phyloP scores from a whole-genome alignment of 1,140 invertebrate genomes.

The Sitodiplosis mosellana region DNA sequence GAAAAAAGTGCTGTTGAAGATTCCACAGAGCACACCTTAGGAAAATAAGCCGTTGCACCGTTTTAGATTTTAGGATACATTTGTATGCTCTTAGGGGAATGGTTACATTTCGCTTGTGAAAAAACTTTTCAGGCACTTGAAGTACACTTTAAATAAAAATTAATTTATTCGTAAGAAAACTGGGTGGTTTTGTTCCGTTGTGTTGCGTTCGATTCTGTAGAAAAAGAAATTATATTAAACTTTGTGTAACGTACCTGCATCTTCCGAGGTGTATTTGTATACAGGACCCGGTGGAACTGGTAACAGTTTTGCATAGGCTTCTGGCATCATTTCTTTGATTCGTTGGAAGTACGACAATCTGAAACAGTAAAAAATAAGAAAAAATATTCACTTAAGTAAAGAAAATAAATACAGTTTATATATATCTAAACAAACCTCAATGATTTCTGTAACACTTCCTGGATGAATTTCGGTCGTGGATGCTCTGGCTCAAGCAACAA shows the following conservation, averaged over 20 bases:
- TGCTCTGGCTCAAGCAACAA: constrained; percentile 71
- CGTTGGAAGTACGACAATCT: constrained; percentile 91
- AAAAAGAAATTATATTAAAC: neutral
- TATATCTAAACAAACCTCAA: constrained; percentile 41
- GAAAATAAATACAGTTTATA: neutral
- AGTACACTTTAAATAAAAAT: too few species aligned
- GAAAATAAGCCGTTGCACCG: too few species aligned
- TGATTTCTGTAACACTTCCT: constrained; percentile 79
- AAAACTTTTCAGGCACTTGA: too few species aligned
- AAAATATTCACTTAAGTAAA: neutral
- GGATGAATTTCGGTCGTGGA: constrained; percentile 89
- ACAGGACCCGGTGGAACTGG: constrained; percentile 59
- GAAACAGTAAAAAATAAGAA: constrained; percentile 14
- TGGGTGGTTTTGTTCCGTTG: too few species aligned
- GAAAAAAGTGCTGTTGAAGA: too few species aligned
- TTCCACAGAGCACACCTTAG: too few species aligned
- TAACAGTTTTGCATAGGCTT: constrained; percentile 64
- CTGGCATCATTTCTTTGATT: constrained; percentile 81
- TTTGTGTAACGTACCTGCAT: constrained; percentile 47
- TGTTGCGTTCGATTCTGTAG: too few species aligned
- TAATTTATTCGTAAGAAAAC: too few species aligned
- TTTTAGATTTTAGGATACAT: too few species aligned
- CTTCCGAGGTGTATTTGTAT: constrained; percentile 67
- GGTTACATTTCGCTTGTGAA: too few species aligned
- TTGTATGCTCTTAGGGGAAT: too few species aligned